Evolutionary conservation across 2,888 invertebrate species (phyloP), one percentile per base, ranked within the genome.

Genomic region (Heliconius hortense): DNA sequence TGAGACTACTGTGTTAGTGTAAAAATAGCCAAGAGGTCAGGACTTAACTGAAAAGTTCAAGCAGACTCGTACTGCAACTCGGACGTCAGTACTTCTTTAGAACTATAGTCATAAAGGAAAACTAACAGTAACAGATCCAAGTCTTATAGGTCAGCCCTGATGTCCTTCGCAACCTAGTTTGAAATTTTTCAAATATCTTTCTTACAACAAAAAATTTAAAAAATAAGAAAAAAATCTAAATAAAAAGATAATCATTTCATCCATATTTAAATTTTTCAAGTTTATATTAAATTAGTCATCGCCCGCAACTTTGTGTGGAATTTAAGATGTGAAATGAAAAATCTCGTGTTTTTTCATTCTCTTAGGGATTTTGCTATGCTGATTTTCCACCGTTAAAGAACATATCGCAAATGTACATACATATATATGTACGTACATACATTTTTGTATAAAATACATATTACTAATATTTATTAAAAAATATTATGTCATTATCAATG

Each of bases 61-160:
- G 39, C 24, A 24, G 43, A 66, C 66, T 66, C 66, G 39, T 43
- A 66, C 66, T n/a, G 64, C 64, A 66, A 66, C 39, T 66, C 39
- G 39, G 66, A 66, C 18, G 35, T 35, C n/a, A 66, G 66, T 66
- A 66, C 24, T 66, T 64, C 64, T 64, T 66, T 43, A 66, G 24
- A 66, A 66, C 66, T 66, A 43, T 66, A 66, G 66, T 66, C 66
- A 66, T 66, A 66, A 66, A 66, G 39, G 66, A 15, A 64, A 66
- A 66, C 64, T 66, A 66, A 66, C 39, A 43, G 24, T 15, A 39
- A 43, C 66, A 66, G 39, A 39, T 21, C 39, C 64, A 39, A 66
- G 39, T 24, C 39, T 66, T 24, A 39, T 24, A 66, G 39, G 66
- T 66, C 24, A 24, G 66, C 39, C 24, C 15, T 39, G 39, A 26